A percentile compares a stretch with the other conserved stretches of the same genome.
Conservation (phyloP, 2,113 vertebrate species). For the Pagrus major region DNA sequence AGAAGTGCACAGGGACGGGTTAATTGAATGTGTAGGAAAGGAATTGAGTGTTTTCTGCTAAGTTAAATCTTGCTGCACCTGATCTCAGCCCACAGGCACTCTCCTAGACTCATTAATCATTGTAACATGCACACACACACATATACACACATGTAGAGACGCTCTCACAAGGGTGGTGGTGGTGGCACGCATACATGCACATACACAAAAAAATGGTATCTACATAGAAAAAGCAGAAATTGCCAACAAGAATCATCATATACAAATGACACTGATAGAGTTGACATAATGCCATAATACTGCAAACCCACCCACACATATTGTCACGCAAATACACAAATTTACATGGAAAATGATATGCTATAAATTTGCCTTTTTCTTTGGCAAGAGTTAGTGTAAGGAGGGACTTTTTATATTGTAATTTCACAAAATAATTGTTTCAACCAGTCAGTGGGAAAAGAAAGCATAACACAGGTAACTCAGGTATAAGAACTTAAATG, state of each 20-base stretch:
- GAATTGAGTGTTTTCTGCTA: slow-evolving; percentile 77
- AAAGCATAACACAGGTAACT: too few species aligned
- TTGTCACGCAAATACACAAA: slow-evolving; percentile 18
- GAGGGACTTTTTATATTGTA: not conserved
- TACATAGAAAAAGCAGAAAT: slow-evolving; percentile 30
- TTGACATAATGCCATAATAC: slow-evolving; percentile 26
- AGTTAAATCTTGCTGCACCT: slow-evolving; percentile 81
- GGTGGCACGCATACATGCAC: not conserved
- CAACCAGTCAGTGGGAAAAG: not conserved
- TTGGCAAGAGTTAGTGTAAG: not conserved
- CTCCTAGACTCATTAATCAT: slow-evolving; percentile 77
- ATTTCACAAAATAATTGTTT: slow-evolving; percentile 6
- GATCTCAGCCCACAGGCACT: slow-evolving; percentile 77
- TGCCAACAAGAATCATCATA: slow-evolving; percentile 45
- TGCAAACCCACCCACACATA: slow-evolving; percentile 27
- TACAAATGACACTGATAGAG: slow-evolving; percentile 39
- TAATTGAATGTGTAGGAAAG: slow-evolving; percentile 81
- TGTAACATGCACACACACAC: slow-evolving; percentile 48
- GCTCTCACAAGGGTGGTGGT: not conserved
- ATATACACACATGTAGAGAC: not conserved
- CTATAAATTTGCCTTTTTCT: slow-evolving; percentile 13
- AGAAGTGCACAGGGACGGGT: slow-evolving; percentile 67
- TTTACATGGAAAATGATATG: slow-evolving; percentile 14
- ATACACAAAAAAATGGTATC: not conserved
- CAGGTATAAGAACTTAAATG: not conserved